Evolutionary conservation across 2,113 vertebrate species (phyloP).

Genomic region (Manacus vitellinus): DNA sequence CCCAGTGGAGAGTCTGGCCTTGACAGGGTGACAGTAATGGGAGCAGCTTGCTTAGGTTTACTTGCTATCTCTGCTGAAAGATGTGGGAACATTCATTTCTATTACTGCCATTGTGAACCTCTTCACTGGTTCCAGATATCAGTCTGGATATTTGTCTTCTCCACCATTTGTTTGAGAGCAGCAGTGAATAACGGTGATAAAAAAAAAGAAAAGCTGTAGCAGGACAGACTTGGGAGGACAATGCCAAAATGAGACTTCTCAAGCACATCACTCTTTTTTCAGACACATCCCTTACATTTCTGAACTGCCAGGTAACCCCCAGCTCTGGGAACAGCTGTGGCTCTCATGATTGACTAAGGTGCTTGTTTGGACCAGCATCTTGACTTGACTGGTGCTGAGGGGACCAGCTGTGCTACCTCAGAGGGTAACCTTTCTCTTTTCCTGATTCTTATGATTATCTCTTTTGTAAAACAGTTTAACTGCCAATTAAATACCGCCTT

Average conservation of each 20-base stretch:
- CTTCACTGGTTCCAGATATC: conserved; percentile 9
- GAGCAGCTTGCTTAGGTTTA: neutral
- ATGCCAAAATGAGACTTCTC: neutral
- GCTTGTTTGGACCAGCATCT: neutral
- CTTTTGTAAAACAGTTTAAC: neutral
- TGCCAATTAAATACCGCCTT: neutral
- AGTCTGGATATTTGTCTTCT: conserved; percentile 22
- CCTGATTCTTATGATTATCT: neutral
- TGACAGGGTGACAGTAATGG: neutral
- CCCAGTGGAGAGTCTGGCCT: conserved; percentile 1
- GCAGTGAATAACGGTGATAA: neutral
- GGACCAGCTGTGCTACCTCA: neutral
- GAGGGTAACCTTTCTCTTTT: neutral
- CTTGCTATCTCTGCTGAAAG: neutral
- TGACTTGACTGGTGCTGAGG: neutral
- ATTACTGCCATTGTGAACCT: conserved; percentile 1
- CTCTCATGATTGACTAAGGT: neutral
- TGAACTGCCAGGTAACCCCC: neutral
- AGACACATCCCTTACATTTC: neutral
- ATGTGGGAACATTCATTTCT: conserved; percentile 24
- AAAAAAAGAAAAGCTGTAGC: neutral
- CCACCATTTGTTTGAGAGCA: neutral
- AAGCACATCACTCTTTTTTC: neutral
- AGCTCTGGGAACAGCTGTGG: neutral
- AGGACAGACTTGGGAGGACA: neutral